Conservation (phyloP, 2,113 vertebrate genomes). For the Gambusia holbrooki region DNA sequence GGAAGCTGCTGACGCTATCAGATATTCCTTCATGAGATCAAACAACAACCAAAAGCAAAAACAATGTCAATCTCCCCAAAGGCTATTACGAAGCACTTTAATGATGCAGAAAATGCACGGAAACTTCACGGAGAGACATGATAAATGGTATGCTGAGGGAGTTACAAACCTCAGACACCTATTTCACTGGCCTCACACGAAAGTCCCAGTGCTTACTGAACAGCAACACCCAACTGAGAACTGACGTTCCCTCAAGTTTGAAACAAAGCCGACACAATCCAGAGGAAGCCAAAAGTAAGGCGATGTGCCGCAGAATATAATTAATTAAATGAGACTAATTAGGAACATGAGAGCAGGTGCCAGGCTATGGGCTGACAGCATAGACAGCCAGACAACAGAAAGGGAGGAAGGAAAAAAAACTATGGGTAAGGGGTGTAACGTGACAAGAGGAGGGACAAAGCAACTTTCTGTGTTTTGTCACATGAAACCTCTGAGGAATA, state of each 20-base stretch:
- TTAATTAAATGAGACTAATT: conserved; percentile 95
- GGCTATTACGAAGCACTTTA: conserved; percentile 33
- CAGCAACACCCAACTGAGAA: conserved; percentile 5
- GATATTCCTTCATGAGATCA: conserved; percentile 72
- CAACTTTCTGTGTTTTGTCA: conserved; percentile 86
- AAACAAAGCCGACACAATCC: conserved; percentile 64
- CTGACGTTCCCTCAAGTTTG: conserved; percentile 53
- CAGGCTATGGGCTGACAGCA: conserved; percentile 87
- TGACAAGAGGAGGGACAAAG: conserved; percentile 84
- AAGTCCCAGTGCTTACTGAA: conserved; percentile 10
- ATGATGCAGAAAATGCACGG: background rate
- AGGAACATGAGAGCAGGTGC: conserved; percentile 92
- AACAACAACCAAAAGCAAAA: conserved; percentile 37
- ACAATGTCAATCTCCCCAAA: background rate
- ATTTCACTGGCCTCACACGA: background rate
- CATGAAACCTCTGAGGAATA: conserved; percentile 85
- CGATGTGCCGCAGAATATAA: conserved; percentile 85
- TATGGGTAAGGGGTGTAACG: conserved; percentile 80
- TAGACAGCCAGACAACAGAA: conserved; percentile 84
- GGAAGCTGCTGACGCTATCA: conserved; percentile 75
- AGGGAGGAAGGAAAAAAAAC: conserved; percentile 54
- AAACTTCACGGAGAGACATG: conserved; percentile 1
- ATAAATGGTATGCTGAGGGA: background rate
- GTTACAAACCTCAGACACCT: conserved; percentile 18
- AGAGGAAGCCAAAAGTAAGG: conserved; percentile 73